Evolutionary conservation across 1,140 invertebrate genomes (phyloP), one percentile per base, ranked within the genome.

Genomic region (Heliconius himera): DNA sequence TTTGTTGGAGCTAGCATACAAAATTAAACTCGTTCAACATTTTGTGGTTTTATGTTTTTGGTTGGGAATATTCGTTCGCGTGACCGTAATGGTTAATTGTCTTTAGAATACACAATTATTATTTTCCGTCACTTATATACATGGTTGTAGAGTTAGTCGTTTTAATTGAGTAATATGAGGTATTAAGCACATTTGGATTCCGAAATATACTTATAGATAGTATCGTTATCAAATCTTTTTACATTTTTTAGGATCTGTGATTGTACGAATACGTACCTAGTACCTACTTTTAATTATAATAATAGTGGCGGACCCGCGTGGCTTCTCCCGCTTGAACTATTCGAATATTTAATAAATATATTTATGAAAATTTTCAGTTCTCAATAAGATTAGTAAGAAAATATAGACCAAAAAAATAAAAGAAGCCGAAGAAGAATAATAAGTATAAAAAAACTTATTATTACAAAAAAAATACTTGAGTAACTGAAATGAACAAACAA

Each of bases 41-140:
- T 66, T 66, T 26, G 60, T 29, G n/a, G 22, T 66, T 66, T 66
- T 13, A 66, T 29, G 1, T 46, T 76, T 76, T 73, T 76, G 51
- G 22, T 49, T 16, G 11, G 20, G 51, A 73, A 76, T 73, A 49
- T 56, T 76, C 36, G 54, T 56, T 76, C 22, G 78, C 56, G 60
- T 75, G 78, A 70, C 26, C 56, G 9, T 70, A 18, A 71, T 75
- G 75, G 13, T 54, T 75, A 79, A 76, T 75, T 75, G 73, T 46
- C 51, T 56, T 66, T 20, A 20, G 36, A 66, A 54, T 66, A 33
- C 22, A 26, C 20, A 72, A 54, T 79, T 79, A 70, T 51, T 79
- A 33, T 74, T 73, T 73, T 78, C 77, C 77, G n/a, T 72, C 71
- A 60, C 46, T 78, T 73, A 60, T 9, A 73, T 41, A 36, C 33